phyloP scores from a whole-genome alignment of 1,140 invertebrate species.

The Ditylenchus dipsaci region DNA sequence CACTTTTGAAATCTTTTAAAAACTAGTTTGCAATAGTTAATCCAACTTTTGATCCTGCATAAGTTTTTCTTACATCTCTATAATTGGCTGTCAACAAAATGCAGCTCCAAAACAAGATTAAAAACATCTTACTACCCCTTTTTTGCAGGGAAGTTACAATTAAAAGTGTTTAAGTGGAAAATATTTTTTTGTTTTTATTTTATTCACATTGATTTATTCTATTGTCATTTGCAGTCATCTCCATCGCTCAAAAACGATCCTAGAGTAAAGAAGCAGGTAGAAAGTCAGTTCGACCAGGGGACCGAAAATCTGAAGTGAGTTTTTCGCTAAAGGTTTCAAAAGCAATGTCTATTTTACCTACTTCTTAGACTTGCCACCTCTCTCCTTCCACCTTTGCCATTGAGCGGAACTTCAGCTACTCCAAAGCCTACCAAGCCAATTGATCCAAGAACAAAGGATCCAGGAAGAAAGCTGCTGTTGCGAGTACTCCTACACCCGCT shows the following conservation, averaged over 20 bases:
- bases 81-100: no score
- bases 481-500: neutral
- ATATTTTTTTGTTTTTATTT: no score
- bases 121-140: no score
- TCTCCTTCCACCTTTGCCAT: neutral
- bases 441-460: conserved; percentile 7
- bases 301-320: conserved; percentile 27
- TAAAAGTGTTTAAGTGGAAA: no score
- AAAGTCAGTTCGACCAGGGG: conserved; percentile 45
- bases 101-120: no score
- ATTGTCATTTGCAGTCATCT: neutral
- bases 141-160: no score
- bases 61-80: no score
- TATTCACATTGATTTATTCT: no score
- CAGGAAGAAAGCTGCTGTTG: neutral
- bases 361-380: neutral
- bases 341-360: neutral
- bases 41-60: no score
- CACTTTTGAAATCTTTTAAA: no score
- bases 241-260: conserved; percentile 35
- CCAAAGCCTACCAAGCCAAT: conserved; percentile 6
- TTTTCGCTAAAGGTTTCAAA: neutral
- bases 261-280: conserved; percentile 38
- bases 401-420: neutral
- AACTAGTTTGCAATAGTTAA: no score